These are phyloP conservation scores for Proisotoma minuta DNA, from an alignment of 2,888 invertebrate genomes.

Conservation along the genomic window DNA sequence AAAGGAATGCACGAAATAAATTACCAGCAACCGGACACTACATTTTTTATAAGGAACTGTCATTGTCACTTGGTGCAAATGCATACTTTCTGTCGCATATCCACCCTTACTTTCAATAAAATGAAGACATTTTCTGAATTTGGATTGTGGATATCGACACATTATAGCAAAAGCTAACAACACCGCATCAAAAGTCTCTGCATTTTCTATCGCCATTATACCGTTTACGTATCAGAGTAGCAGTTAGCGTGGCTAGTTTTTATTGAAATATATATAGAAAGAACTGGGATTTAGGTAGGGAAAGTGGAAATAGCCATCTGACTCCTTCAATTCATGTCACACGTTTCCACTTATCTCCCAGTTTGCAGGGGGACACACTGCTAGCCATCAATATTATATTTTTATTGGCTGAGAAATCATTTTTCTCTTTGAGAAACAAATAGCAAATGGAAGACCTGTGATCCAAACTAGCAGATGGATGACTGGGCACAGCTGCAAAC, in stretches of 20 bases:
- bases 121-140: constrained; percentile 1
- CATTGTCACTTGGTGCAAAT: constrained; percentile 3
- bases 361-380: constrained; percentile 7
- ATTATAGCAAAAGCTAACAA: too few species aligned
- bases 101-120: neutral
- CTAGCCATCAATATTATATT: constrained; percentile 13
- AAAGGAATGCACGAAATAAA: too few species aligned
- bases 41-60: neutral
- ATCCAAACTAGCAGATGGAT: constrained; percentile 12
- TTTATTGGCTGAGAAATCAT: constrained; percentile 15
- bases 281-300: constrained; percentile 8
- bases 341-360: constrained; percentile 14
- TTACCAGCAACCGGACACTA: too few species aligned
- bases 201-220: too few species aligned
- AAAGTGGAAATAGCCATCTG: constrained; percentile 12
- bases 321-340: constrained; percentile 13
- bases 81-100: neutral
- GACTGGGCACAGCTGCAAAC: constrained; percentile 7
- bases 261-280: too few species aligned
- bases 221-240: too few species aligned
- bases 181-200: too few species aligned
- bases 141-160: too few species aligned
- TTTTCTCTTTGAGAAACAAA: constrained; percentile 11
- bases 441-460: constrained; percentile 9
- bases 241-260: too few species aligned